Conservation (phyloP, 2,113 vertebrate genomes). For the Lepisosteus osseus region DNA sequence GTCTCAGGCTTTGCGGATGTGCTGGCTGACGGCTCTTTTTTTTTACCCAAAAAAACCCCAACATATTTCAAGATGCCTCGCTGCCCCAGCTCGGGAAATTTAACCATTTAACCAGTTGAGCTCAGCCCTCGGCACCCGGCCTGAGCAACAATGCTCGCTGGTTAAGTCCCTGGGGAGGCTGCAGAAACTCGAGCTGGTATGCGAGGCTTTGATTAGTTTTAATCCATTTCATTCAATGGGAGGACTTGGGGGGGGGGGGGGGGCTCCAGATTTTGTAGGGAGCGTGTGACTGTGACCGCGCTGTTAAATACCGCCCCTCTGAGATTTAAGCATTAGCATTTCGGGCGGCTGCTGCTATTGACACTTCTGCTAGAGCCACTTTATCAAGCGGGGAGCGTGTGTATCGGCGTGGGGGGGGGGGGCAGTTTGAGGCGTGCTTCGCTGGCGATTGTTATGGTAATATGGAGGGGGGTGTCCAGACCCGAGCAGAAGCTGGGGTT, state of each 20-base stretch:
- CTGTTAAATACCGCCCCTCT: slow-evolving; percentile 32
- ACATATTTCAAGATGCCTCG: too few species aligned
- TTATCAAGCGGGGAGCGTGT: slow-evolving; percentile 14
- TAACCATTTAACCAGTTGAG: too few species aligned
- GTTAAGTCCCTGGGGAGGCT: slow-evolving; percentile 12
- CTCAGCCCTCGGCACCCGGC: slow-evolving; percentile 6
- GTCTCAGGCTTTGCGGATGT: too few species aligned
- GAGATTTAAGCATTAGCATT: slow-evolving; percentile 32
- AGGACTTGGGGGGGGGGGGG: not conserved
- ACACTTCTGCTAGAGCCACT: slow-evolving; percentile 21
- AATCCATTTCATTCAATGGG: slow-evolving; percentile 12
- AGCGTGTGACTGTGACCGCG: slow-evolving; percentile 40
- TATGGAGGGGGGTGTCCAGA: not conserved
- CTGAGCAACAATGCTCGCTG: slow-evolving; percentile 21
- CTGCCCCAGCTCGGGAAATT: too few species aligned
- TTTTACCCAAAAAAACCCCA: too few species aligned
- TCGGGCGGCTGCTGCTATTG: slow-evolving; percentile 36
- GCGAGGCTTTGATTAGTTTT: slow-evolving; percentile 21
- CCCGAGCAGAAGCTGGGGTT: not conserved
- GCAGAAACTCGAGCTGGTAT: not conserved
- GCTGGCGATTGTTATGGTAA: slow-evolving; percentile 40
- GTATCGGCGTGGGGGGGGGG: slow-evolving; percentile 29
- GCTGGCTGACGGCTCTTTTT: too few species aligned
- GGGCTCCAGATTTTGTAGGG: slow-evolving; percentile 18
- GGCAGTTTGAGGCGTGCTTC: slow-evolving; percentile 22